These are phyloP conservation scores for Montipora capitata DNA, from an alignment of 92 coral and sea anemone genomes.

Conservation along the genomic window DNA sequence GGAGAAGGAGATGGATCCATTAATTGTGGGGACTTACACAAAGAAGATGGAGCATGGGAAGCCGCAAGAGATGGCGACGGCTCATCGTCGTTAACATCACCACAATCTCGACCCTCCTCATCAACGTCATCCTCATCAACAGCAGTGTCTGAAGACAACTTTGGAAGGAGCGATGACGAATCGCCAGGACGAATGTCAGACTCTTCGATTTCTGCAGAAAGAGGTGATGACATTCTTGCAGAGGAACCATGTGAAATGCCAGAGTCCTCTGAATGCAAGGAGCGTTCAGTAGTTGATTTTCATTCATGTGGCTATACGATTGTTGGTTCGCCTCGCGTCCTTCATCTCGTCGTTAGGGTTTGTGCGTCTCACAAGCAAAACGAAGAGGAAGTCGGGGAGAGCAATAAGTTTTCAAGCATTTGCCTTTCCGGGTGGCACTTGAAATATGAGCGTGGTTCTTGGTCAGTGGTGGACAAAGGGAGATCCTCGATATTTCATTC, in stretches of 20 bases:
- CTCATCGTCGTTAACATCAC: neutral
- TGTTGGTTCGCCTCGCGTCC: conserved; percentile 38
- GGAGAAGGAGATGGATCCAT: too few species aligned
- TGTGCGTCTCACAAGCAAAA: conserved; percentile 16
- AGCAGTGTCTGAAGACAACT: neutral
- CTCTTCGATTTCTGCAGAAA: neutral
- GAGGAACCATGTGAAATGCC: neutral
- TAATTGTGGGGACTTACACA: neutral
- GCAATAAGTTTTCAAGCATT: conserved; percentile 17
- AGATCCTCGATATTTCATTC: neutral
- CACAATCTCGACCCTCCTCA: neutral
- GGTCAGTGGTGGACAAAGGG: conserved; percentile 25
- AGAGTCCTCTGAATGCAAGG: conserved; percentile 2
- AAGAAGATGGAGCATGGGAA: neutral
- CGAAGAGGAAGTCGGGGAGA: conserved; percentile 57
- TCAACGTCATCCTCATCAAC: neutral
- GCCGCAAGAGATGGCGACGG: too few species aligned
- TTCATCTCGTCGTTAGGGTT: conserved; percentile 19
- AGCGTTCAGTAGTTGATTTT: neutral
- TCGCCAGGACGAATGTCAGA: neutral
- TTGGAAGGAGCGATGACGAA: neutral
- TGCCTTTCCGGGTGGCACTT: conserved; percentile 58
- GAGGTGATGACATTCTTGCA: neutral
- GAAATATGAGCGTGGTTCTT: conserved; percentile 6
- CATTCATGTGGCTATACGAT: conserved; percentile 35